phyloP scores from a whole-genome alignment of 1,140 invertebrate genomes.

The Caerostris darwini region DNA sequence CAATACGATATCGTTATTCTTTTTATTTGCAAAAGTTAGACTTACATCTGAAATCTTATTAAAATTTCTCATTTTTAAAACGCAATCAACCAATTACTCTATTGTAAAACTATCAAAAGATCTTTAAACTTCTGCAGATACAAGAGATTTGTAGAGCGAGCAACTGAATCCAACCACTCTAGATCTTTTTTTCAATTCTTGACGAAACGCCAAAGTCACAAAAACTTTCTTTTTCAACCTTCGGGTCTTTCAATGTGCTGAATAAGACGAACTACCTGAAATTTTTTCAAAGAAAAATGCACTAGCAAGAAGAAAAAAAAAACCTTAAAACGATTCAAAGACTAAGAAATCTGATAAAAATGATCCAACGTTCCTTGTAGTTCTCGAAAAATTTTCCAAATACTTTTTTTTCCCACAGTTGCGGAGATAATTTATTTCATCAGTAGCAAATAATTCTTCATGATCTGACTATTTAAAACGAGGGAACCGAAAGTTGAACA shows the following conservation, averaged over 20 bases:
- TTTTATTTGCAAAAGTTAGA: too few species aligned
- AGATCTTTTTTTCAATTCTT: neutral
- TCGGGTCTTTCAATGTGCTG: constrained; percentile 21
- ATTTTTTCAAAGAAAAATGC: neutral
- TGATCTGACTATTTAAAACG: neutral
- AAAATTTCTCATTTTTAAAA: too few species aligned
- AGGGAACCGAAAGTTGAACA: neutral
- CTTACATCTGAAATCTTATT: too few species aligned
- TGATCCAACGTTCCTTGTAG: neutral
- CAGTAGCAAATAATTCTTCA: neutral
- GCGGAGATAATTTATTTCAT: constrained; percentile 41
- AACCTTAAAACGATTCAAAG: constrained; percentile 1
- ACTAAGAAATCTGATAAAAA: constrained; percentile 3
- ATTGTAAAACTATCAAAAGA: too few species aligned
- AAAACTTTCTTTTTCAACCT: neutral
- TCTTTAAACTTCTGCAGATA: too few species aligned
- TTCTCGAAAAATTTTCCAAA: neutral
- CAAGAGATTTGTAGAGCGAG: neutral
- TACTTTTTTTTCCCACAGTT: neutral
- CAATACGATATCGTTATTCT: too few species aligned
- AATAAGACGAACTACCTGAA: neutral
- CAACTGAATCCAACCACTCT: neutral
- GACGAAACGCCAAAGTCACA: neutral
- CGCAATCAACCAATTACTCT: too few species aligned
- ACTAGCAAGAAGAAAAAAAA: too few species aligned